Evolutionary conservation across 1,140 invertebrate genomes (phyloP).

Genomic region (Cotesia chilonis): DNA sequence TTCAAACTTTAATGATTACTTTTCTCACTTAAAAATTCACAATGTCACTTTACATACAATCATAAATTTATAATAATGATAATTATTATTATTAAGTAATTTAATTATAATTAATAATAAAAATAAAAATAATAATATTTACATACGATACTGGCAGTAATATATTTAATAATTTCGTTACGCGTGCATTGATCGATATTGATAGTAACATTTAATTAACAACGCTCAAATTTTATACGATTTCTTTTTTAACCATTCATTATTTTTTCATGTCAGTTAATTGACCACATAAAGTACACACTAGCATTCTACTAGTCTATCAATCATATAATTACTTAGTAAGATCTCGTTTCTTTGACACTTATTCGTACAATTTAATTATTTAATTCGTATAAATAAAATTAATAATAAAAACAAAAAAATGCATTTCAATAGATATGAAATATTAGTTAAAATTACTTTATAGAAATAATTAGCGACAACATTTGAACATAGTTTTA

Average conservation of each 20-base stretch:
- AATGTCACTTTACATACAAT: neutral
- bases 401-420: no score
- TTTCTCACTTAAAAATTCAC: slow-evolving; percentile 8
- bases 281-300: slow-evolving; percentile 1
- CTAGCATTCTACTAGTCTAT: neutral
- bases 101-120: slow-evolving; percentile 35
- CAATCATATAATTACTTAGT: neutral
- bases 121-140: slow-evolving; percentile 49
- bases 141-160: slow-evolving; percentile 61
- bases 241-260: neutral
- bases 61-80: slow-evolving; percentile 16
- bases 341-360: no score
- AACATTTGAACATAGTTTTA: neutral
- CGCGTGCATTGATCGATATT: no score
- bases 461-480: no score
- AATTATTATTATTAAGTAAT: neutral
- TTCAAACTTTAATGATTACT: neutral
- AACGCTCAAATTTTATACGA: neutral
- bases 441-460: no score
- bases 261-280: neutral
- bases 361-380: no score
- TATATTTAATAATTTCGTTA: slow-evolving; percentile 38
- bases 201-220: no score
- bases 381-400: no score
- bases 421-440: no score